Evolutionary conservation across 2,888 invertebrate species (phyloP).

Genomic region (Eilema sororculum): DNA sequence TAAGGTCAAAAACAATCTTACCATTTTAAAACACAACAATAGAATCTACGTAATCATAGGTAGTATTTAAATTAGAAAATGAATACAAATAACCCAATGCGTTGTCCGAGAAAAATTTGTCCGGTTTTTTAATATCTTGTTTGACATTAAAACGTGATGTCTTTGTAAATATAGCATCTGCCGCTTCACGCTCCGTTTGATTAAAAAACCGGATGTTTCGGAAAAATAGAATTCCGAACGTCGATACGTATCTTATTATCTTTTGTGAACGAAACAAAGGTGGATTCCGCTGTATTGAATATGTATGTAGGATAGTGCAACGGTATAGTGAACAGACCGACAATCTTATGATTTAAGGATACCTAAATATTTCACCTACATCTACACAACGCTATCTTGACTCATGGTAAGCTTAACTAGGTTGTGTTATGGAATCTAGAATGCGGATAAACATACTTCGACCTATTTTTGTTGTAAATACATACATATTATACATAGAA

Average conservation of each 20-base stretch:
- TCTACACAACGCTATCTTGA: too few species aligned
- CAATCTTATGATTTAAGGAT: background rate
- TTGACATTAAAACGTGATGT: constrained; percentile 30
- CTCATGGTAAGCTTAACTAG: too few species aligned
- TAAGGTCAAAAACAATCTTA: too few species aligned
- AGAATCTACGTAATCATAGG: background rate
- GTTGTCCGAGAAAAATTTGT: background rate
- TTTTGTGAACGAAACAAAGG: constrained; percentile 74
- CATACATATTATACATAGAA: too few species aligned
- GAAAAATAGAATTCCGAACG: constrained; percentile 66
- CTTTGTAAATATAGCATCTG: constrained; percentile 35
- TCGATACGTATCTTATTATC: constrained; percentile 66
- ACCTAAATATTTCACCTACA: too few species aligned
- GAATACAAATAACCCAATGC: background rate
- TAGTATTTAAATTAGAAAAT: background rate
- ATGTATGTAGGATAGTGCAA: constrained; percentile 4
- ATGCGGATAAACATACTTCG: too few species aligned
- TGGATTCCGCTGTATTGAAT: constrained; percentile 57
- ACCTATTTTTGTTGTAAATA: too few species aligned
- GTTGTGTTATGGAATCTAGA: too few species aligned
- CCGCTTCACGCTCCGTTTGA: constrained; percentile 55
- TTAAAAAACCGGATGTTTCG: constrained; percentile 48
- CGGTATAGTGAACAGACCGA: background rate
- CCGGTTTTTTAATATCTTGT: constrained; percentile 10
- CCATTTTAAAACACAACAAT: background rate